Evolutionary conservation across 1,140 invertebrate genomes (phyloP).

Genomic region (Tetramorium alpestre): DNA sequence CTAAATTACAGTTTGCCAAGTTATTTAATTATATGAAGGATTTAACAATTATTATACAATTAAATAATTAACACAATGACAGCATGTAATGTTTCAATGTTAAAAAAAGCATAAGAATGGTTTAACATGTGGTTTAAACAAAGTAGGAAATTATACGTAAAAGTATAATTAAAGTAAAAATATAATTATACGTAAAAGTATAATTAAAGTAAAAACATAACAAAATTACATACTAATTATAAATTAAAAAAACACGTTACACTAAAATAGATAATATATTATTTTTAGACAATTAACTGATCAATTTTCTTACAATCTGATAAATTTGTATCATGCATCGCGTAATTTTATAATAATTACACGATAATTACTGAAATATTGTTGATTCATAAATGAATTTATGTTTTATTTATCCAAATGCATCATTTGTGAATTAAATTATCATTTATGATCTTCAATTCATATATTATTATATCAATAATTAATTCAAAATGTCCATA

Average conservation of each 20-base stretch:
- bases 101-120: neutral
- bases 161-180: neutral
- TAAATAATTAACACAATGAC: neutral
- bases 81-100: neutral
- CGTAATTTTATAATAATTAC: slow-evolving; percentile 1
- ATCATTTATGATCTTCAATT: slow-evolving; percentile 25
- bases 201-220: neutral
- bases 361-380: neutral
- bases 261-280: neutral
- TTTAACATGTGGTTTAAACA: neutral
- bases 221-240: no score
- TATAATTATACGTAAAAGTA: neutral
- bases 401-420: slow-evolving; percentile 9
- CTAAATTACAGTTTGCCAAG: slow-evolving; percentile 9
- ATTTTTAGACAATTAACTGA: neutral
- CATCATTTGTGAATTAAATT: neutral
- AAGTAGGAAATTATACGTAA: neutral
- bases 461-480: slow-evolving; percentile 17
- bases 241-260: neutral
- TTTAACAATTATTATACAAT: neutral
- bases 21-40: neutral
- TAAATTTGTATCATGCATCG: neutral
- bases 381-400: neutral
- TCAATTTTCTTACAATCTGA: neutral
- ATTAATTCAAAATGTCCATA: slow-evolving; percentile 5